phyloP scores from a whole-genome alignment of 2,113 vertebrate species.

The rabbit (Oryctolagus cuniculus) region DNA sequence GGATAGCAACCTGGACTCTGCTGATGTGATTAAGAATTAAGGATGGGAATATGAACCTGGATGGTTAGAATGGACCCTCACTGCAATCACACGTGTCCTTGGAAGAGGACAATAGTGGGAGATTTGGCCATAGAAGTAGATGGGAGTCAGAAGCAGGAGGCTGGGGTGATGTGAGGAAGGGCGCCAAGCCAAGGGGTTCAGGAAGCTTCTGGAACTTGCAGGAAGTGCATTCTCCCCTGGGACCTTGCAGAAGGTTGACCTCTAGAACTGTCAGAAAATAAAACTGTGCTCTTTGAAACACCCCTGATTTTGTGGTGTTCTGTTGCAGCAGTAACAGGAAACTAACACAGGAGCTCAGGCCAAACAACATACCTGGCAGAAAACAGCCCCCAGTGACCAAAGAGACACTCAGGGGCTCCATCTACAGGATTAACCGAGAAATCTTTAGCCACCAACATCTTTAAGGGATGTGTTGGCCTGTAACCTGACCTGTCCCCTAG shows the following conservation, averaged over 20 bases:
- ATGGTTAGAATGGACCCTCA: neutral
- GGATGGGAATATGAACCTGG: neutral
- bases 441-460: neutral
- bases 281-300: constrained; percentile 45
- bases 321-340: constrained; percentile 27
- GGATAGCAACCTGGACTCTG: neutral
- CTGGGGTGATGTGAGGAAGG: constrained; percentile 5
- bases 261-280: constrained; percentile 19
- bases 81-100: neutral
- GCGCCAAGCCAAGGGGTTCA: neutral
- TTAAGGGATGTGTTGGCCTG: neutral
- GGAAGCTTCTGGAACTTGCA: neutral
- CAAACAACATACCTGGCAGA: constrained; percentile 21
- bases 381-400: neutral
- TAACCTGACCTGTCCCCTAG: neutral
- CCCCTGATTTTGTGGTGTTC: neutral
- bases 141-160: neutral
- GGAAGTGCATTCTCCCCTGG: neutral
- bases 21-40: neutral
- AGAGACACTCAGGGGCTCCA: neutral
- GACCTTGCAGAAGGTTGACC: constrained; percentile 21
- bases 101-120: constrained; percentile 1
- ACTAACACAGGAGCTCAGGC: neutral
- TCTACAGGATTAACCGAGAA: neutral
- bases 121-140: neutral